Percentiles rank a stretch among this genome's conserved stretches.
Conservation (phyloP, 2,113 vertebrate genomes). For the Eptesicus fuscus region DNA sequence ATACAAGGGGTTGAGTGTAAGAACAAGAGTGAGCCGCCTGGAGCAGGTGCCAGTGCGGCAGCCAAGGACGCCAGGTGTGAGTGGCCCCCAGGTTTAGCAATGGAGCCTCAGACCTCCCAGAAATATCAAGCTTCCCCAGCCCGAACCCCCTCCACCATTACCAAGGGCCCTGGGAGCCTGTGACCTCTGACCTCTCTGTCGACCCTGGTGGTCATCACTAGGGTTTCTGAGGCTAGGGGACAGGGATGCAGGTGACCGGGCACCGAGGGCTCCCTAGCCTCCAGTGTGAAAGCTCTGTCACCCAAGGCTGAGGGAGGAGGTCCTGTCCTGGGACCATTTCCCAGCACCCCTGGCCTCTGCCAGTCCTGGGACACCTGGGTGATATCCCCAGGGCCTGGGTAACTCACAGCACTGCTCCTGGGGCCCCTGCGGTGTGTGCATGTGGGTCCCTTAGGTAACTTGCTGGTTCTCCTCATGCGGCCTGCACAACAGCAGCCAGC, state of each 20-base stretch:
- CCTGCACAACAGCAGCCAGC: neutral
- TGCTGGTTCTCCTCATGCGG: neutral
- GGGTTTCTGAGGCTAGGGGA: neutral
- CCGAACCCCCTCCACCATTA: neutral
- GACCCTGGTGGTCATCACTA: neutral
- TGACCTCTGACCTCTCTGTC: neutral
- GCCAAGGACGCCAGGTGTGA: neutral
- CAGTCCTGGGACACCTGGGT: neutral
- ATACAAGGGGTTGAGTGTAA: neutral
- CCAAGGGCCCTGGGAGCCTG: neutral
- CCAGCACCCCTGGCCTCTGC: neutral
- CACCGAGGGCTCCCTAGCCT: neutral
- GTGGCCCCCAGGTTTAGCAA: neutral
- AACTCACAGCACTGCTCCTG: neutral
- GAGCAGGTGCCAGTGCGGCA: neutral
- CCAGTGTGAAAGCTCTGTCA: neutral
- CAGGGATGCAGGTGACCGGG: fast-evolving
- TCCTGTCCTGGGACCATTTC: neutral
- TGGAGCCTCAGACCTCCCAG: neutral
- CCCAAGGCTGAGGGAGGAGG: neutral
- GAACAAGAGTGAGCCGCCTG: neutral
- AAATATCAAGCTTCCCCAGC: fast-evolving
- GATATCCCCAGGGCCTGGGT: neutral
- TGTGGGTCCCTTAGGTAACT: neutral
- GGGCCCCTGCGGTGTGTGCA: neutral